Base-by-base conservation (phyloP, 2,113 vertebrate genomes). In the Synodontis membranacea region DNA sequence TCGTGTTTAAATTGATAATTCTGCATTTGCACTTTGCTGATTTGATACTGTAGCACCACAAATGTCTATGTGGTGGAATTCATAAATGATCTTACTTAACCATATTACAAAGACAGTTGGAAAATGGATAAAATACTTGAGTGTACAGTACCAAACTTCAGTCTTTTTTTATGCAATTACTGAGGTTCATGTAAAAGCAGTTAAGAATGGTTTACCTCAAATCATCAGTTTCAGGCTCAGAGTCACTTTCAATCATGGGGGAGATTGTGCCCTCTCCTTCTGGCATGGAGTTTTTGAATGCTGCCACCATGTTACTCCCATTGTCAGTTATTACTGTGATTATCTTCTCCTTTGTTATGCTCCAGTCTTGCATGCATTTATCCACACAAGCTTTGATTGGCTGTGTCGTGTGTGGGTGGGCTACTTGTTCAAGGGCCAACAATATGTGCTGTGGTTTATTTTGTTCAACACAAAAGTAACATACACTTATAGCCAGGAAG, bases 261-360 rank as follows among this genome's bases (percentile, higher is more conserved):
- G n/a, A 34, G 64, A 15, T 21, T 1, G n/a, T 66, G 44, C 46
- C 68, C 19, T 37, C 34, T 44, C 44, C 44, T 5, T 75, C 39
- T 44, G 39, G 1, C 14, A 25, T 42, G 39, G 39, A 46, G 19
- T 75, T 1, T 19, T 37, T 50, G 83, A 70, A 56, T 85, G 85
- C 54, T 87, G 86, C 84, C 80, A 88, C 84, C 76, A 86, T 84
- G 85, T 86, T 86, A 50, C 82, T 88, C 21, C 87, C 87, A 82
- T 86, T 90, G 87, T 90, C 87, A 31, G 87, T 86, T 84, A 89
- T 89, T 34, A 88, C 37, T 50, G 84, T 86, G 19, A 84, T 48
- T 70, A 88, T 86, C n/a, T 89, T 23, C 86, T 78, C n/a, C 25
- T 82, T 86, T 86, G 86, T 82, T 75, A 86, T 86, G 25, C 82